Conservation (phyloP, 2,797 vertebrate genomes). For the Nannoperca obscura region DNA sequence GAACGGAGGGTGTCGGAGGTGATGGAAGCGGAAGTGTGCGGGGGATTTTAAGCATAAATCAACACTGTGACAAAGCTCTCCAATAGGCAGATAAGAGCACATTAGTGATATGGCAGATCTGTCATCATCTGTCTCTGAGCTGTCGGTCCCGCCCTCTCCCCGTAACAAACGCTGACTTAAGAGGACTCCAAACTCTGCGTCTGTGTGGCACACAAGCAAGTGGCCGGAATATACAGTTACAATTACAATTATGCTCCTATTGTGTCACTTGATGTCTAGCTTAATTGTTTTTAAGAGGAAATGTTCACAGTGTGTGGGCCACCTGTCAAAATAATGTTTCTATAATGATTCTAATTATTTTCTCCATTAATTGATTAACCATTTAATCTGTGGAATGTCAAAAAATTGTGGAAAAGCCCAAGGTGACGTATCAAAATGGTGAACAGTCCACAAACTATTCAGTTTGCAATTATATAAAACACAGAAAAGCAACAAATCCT, state of each 20-base stretch:
- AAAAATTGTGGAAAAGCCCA: not conserved
- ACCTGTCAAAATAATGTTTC: constrained; percentile 34
- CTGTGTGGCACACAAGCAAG: constrained; percentile 32
- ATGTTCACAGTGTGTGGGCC: constrained; percentile 29
- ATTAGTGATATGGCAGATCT: constrained; percentile 82
- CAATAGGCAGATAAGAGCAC: constrained; percentile 85
- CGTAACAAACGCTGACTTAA: constrained; percentile 61
- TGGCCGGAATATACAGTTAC: constrained; percentile 24
- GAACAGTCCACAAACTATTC: not conserved
- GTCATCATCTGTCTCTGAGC: constrained; percentile 73
- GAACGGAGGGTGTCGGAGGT: constrained; percentile 59
- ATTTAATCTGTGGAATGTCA: not conserved
- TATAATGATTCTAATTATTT: not conserved
- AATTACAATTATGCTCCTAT: constrained; percentile 16
- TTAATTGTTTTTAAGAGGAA: constrained; percentile 28
- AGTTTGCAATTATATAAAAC: not conserved
- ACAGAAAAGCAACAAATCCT: not conserved
- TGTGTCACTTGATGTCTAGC: constrained; percentile 14
- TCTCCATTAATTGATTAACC: not conserved
- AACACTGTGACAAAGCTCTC: constrained; percentile 80
- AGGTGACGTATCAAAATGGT: not conserved
- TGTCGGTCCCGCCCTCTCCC: constrained; percentile 53
- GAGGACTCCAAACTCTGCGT: constrained; percentile 59
- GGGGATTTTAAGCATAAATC: constrained; percentile 80
- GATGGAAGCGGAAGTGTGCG: constrained; percentile 70